phyloP scores from a whole-genome alignment of 1,140 invertebrate genomes.

The Nixonia krombeini region DNA sequence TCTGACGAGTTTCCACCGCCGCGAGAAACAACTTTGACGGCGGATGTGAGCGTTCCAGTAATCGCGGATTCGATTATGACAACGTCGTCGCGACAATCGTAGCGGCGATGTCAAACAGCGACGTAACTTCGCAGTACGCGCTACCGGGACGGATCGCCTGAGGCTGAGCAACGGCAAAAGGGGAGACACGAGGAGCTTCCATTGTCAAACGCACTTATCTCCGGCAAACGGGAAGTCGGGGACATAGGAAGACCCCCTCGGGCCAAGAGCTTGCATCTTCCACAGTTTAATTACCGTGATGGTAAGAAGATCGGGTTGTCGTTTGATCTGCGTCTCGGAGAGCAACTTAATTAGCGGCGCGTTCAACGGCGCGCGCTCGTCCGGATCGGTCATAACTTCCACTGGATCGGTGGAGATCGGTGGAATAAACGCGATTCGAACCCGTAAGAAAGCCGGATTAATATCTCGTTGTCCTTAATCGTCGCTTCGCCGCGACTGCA shows the following conservation, averaged over 20 bases:
- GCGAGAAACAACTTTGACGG: too few species aligned
- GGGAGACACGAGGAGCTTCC: slow-evolving; percentile 62
- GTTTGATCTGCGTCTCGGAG: slow-evolving; percentile 46
- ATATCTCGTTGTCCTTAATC: background rate
- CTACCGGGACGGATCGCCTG: slow-evolving; percentile 44
- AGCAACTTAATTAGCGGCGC: slow-evolving; percentile 41
- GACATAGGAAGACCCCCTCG: slow-evolving; percentile 49
- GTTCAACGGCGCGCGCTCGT: slow-evolving; percentile 22
- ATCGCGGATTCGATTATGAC: slow-evolving; percentile 23
- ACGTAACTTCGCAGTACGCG: slow-evolving; percentile 21
- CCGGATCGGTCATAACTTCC: too few species aligned
- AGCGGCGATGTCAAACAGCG: slow-evolving; percentile 28
- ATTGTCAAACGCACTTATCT: slow-evolving; percentile 72
- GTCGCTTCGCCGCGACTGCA: background rate
- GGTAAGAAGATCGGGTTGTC: slow-evolving; percentile 56
- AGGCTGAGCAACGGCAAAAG: slow-evolving; percentile 55
- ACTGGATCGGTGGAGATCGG: too few species aligned
- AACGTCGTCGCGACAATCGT: slow-evolving; percentile 36
- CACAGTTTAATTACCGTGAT: slow-evolving; percentile 65
- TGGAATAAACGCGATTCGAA: too few species aligned
- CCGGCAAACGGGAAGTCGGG: slow-evolving; percentile 68
- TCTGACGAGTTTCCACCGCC: too few species aligned
- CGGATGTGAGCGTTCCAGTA: too few species aligned
- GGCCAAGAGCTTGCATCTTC: slow-evolving; percentile 64
- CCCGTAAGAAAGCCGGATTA: too few species aligned